Conservation (phyloP, 2,113 vertebrate species). For the Antennarius striatus region DNA sequence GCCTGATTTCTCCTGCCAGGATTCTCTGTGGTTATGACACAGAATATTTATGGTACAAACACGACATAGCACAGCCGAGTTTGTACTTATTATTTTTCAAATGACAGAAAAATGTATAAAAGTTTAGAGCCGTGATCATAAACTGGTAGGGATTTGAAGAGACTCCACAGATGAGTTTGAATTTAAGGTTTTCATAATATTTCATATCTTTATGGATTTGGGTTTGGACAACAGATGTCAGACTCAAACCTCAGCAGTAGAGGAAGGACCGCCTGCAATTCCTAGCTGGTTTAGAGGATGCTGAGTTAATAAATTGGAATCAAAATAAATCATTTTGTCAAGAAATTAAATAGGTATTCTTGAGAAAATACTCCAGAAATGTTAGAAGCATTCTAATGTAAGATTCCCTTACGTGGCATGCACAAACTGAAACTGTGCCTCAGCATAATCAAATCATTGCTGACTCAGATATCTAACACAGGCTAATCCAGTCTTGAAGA, state of each 20-base stretch:
- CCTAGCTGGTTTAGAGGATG: not conserved
- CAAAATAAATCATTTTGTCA: not conserved
- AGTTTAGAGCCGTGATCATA: too few species aligned
- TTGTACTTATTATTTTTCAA: too few species aligned
- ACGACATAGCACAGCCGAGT: not conserved
- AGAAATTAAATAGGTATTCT: not conserved
- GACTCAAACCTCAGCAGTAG: too few species aligned
- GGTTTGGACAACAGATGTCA: too few species aligned
- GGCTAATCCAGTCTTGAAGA: conserved; percentile 17
- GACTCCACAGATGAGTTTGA: too few species aligned
- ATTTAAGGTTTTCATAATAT: too few species aligned
- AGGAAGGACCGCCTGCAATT: too few species aligned
- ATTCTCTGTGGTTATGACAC: not conserved
- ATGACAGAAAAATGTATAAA: too few species aligned
- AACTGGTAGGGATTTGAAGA: too few species aligned
- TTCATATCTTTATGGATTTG: too few species aligned
- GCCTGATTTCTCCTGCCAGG: not conserved
- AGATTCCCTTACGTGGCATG: not conserved
- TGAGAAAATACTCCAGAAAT: not conserved
- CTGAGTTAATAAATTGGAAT: not conserved
- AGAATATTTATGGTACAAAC: conserved; percentile 8
- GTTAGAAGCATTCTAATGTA: not conserved
- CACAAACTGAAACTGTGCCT: conserved; percentile 6
- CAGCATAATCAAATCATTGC: conserved; percentile 1
- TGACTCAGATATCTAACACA: conserved; percentile 10